Evolutionary conservation across 2,888 invertebrate genomes (phyloP).

Genomic region (Maniola hyperantus): DNA sequence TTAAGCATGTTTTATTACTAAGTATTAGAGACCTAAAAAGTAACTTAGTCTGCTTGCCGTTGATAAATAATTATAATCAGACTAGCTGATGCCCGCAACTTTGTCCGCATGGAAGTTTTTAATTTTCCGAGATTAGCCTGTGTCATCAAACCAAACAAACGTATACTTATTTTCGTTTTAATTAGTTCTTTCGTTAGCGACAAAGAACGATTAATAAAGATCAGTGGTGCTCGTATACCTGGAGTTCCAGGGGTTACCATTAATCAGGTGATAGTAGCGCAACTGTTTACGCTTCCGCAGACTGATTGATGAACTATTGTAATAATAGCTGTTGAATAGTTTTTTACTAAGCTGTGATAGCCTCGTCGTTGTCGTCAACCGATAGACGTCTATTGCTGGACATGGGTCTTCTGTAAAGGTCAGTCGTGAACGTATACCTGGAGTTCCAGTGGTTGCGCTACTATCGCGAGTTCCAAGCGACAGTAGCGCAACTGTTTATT

Average conservation of each 20-base stretch:
- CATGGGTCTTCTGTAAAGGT: no score
- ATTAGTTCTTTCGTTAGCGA: constrained; percentile 2
- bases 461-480: no score
- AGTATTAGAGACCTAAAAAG: no score
- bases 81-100: no score
- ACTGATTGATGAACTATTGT: constrained; percentile 44
- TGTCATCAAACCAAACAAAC: no score
- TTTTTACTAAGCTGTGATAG: no score
- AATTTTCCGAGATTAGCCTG: no score
- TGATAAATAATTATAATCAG: no score
- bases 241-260: constrained; percentile 46
- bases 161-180: not conserved
- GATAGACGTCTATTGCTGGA: no score
- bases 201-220: constrained; percentile 2
- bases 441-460: constrained; percentile 46
- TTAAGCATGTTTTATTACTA: not conserved
- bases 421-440: not conserved
- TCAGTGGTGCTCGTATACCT: constrained; percentile 2
- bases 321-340: not conserved
- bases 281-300: constrained; percentile 46
- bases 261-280: constrained; percentile 53
- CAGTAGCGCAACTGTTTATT: constrained; percentile 48
- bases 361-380: no score
- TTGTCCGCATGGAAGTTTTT: no score
- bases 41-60: no score